These are phyloP conservation scores for Heteropelma amictum DNA, from an alignment of 2,888 invertebrate genomes.

Conservation along the genomic window DNA sequence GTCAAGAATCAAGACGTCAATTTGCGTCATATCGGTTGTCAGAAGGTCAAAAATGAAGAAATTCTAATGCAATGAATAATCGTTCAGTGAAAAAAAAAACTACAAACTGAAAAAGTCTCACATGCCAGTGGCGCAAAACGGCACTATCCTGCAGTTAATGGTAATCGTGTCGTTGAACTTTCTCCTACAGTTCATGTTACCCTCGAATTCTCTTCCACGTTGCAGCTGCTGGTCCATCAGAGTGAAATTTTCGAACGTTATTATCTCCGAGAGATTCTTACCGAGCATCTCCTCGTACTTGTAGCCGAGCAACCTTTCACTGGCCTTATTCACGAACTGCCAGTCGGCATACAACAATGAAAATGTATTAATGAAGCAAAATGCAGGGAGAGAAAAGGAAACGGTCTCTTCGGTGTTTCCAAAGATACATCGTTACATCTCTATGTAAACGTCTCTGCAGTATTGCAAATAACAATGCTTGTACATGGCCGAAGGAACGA, in stretches of 20 bases:
- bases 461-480: too few relatives aligned
- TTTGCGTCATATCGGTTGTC: too few relatives aligned
- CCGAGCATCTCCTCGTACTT: constrained; percentile 83
- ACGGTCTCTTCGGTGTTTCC: constrained; percentile 2
- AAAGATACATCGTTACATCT: constrained; percentile 15
- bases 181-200: constrained; percentile 85
- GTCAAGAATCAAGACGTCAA: too few relatives aligned
- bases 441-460: too few relatives aligned
- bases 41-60: background rate
- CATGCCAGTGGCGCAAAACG: constrained; percentile 85
- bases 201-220: constrained; percentile 87
- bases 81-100: background rate
- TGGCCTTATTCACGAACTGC: constrained; percentile 92
- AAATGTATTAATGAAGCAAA: background rate
- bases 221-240: constrained; percentile 82
- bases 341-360: constrained; percentile 60
- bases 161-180: constrained; percentile 89
- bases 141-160: constrained; percentile 88
- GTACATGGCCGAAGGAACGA: background rate
- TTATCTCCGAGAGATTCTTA: constrained; percentile 81
- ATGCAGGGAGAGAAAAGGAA: too few relatives aligned
- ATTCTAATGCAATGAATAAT: background rate
- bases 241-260: constrained; percentile 79
- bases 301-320: constrained; percentile 89
- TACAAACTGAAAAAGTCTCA: constrained; percentile 67